phyloP scores from a whole-genome alignment of 2,113 vertebrate genomes.

The Hymenochirus boettgeri region DNA sequence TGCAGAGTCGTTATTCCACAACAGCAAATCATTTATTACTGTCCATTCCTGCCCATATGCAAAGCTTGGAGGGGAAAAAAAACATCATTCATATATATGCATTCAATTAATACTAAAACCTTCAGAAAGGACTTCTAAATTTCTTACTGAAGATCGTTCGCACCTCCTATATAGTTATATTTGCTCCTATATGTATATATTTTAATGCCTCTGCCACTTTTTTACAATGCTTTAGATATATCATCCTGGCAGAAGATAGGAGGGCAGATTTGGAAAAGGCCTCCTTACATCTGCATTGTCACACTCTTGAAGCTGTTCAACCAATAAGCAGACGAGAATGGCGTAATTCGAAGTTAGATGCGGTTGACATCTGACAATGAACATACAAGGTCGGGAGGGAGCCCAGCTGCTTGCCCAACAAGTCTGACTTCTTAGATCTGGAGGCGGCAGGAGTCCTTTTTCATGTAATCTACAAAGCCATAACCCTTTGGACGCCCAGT shows the following conservation, averaged over 20 bases:
- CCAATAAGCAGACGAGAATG: slow-evolving; percentile 83
- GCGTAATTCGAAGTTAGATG: slow-evolving; percentile 72
- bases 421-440: slow-evolving; percentile 83
- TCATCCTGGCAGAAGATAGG: slow-evolving; percentile 91
- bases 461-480: slow-evolving; percentile 94
- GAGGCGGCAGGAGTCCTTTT: slow-evolving; percentile 90
- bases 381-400: slow-evolving; percentile 85
- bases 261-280: slow-evolving; percentile 58
- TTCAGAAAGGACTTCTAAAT: too few relatives aligned
- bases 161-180: too few relatives aligned
- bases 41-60: slow-evolving; percentile 86
- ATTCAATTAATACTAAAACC: too few relatives aligned
- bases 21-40: slow-evolving; percentile 82
- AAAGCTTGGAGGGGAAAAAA: neutral
- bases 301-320: slow-evolving; percentile 73
- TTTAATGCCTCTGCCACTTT: too few relatives aligned
- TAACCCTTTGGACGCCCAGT: slow-evolving; percentile 87
- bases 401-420: slow-evolving; percentile 83
- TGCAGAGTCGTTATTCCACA: slow-evolving; percentile 74
- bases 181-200: too few relatives aligned
- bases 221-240: too few relatives aligned
- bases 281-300: slow-evolving; percentile 67
- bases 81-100: too few relatives aligned
- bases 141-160: too few relatives aligned
- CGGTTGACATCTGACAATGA: slow-evolving; percentile 86